These are phyloP conservation scores for Thereuonema tuberculata DNA, from an alignment of 1,140 invertebrate genomes.

Conservation along the genomic window DNA sequence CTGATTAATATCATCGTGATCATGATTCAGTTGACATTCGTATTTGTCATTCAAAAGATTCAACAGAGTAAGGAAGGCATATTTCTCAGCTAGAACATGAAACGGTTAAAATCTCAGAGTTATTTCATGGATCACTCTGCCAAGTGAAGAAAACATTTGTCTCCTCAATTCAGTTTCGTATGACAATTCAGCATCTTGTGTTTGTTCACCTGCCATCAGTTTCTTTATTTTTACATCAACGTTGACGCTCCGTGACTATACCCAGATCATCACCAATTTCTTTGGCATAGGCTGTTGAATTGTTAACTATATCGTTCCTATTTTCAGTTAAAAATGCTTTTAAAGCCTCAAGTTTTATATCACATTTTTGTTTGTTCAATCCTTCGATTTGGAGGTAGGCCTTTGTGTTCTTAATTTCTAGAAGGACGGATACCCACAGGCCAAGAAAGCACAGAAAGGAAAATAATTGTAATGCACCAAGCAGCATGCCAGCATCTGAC, in stretches of 20 bases:
- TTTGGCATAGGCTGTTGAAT: not conserved
- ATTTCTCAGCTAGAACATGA: not conserved
- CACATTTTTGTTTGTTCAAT: not conserved
- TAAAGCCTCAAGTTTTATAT: not conserved
- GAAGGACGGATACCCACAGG: not conserved
- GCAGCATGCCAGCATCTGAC: not conserved
- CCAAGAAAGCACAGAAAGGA: not conserved
- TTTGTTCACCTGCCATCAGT: not conserved
- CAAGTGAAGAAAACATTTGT: not conserved
- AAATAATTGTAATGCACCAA: not conserved
- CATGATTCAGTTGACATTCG: not conserved
- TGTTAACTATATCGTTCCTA: not conserved
- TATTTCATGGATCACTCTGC: not conserved
- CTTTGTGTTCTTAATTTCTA: not conserved
- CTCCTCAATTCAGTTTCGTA: not conserved
- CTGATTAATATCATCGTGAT: not conserved
- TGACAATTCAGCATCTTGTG: not conserved
- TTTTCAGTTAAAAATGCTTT: not conserved
- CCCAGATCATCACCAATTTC: not conserved
- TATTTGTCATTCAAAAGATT: not conserved
- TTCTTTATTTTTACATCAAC: not conserved
- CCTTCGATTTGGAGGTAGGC: not conserved
- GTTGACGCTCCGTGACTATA: not conserved
- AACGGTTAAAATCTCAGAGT: not conserved
- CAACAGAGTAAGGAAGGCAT: not conserved